Conservation (phyloP, 37 sponge, comb jelly and placozoan genomes). For the Ephydatia muelleri region DNA sequence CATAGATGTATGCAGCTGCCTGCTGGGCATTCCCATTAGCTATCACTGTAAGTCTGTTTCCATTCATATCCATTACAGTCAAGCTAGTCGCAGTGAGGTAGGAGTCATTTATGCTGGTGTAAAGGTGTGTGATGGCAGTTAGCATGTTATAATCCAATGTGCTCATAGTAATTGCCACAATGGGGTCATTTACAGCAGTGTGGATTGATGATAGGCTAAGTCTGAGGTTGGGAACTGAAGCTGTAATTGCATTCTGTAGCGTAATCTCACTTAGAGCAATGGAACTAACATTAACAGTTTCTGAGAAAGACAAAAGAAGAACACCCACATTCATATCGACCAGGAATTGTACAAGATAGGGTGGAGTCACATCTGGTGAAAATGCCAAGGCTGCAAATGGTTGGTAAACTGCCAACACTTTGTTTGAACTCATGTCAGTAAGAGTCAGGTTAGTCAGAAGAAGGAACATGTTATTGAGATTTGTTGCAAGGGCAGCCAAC, state of each 20-base stretch:
- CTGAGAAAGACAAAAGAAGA: constrained; percentile 81
- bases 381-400: constrained; percentile 46
- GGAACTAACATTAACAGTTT: constrained; percentile 80
- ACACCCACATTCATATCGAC: constrained; percentile 76
- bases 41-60: constrained; percentile 63
- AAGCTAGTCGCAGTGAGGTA: constrained; percentile 57
- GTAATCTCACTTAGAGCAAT: constrained; percentile 64
- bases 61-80: constrained; percentile 81
- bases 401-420: constrained; percentile 16
- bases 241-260: constrained; percentile 62
- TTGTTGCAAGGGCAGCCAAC: constrained; percentile 71
- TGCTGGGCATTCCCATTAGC: constrained; percentile 41
- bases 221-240: constrained; percentile 21
- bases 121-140: constrained; percentile 69
- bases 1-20: constrained; percentile 52
- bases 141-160: constrained; percentile 65
- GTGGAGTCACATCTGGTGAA: constrained; percentile 73
- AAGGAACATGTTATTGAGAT: constrained; percentile 65
- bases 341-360: constrained; percentile 58
- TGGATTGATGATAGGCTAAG: constrained; percentile 37
- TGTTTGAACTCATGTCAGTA: constrained; percentile 79
- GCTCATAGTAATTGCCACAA: constrained; percentile 53
- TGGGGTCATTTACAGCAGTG: constrained; percentile 20
- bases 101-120: constrained; percentile 70
- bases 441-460: constrained; percentile 46